Base-by-base conservation (phyloP, 2,113 vertebrate species). In the Clinocottus analis region DNA sequence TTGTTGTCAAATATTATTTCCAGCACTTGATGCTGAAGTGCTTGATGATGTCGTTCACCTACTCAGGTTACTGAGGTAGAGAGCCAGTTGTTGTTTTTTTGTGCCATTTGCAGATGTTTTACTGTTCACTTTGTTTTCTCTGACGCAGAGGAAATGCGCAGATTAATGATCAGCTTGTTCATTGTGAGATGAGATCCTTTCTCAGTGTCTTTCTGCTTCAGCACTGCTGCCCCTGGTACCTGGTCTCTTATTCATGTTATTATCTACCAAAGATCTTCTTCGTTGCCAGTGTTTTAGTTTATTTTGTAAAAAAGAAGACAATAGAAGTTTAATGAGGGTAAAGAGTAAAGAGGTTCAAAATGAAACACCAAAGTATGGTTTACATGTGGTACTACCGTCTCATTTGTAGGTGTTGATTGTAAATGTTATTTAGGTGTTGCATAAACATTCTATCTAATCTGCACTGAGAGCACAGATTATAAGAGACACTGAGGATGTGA, bases 341-440 rank as follows among this genome's bases (percentile, higher is more conserved):
- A 39, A 39, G n/a, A n/a, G n/a, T n/a, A n/a, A n/a, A n/a, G n/a
- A n/a, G n/a, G n/a, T n/a, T n/a, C n/a, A n/a, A n/a, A 39, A 39
- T 10, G 37, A 39, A 39, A 11, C 37, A 39, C 37, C 9, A 39
- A 39, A 39, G 37, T 39, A 39, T 37, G 37, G 39, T 10, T 41
- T 12, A 41, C 39, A 41, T 13, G 9, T 41, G 12, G 39, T 13
- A 1, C 2, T 41, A 41, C 39, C 39, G 12, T 11, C 9, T 41
- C 39, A 13, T 41, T 41, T 41, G 29, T 11, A 41, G 13, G 39
- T 41, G 12, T 9, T 13, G 12, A 13, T 41, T 43, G 12, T 43
- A 43, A 43, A 43, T 43, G 41, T 9, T 37, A 37, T 43, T 14
- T 43, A 71, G 79, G 56, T 61, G 62, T 72, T 75, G 23, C 25